A percentile compares a stretch with the other conserved stretches of the same genome.
These are phyloP conservation scores for Xiphias gladius DNA, from an alignment of 2,113 vertebrate species.

Conservation along the genomic window DNA sequence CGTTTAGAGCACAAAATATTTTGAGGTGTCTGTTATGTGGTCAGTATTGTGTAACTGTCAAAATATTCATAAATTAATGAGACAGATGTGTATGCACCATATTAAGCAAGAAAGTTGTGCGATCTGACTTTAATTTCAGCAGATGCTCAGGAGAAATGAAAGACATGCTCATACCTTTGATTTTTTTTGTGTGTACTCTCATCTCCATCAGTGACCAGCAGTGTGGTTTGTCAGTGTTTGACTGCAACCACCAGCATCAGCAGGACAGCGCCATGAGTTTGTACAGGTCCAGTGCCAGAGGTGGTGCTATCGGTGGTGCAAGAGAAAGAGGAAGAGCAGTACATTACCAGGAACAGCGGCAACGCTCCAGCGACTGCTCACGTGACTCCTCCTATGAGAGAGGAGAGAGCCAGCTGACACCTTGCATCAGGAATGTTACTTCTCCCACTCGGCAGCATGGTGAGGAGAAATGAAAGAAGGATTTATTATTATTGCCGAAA, in stretches of 20 bases:
- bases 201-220: constrained; percentile 82
- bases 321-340: constrained; percentile 81
- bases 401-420: constrained; percentile 94
- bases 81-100: not conserved
- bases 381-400: constrained; percentile 97
- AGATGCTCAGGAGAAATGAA: not conserved
- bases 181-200: constrained; percentile 25
- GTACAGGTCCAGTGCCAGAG: constrained; percentile 62
- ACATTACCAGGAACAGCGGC: constrained; percentile 87
- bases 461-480: constrained; percentile 70
- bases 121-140: not conserved
- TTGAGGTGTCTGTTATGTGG: too few species aligned
- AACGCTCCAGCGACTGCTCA: constrained; percentile 94
- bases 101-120: not conserved
- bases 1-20: too few species aligned
- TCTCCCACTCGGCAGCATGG: constrained; percentile 96
- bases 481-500: not conserved
- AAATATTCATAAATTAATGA: too few species aligned
- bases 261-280: constrained; percentile 89
- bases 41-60: too few species aligned
- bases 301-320: constrained; percentile 27
- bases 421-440: constrained; percentile 97
- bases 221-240: constrained; percentile 85
- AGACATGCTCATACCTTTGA: not conserved
- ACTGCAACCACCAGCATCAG: constrained; percentile 75